Conservation (phyloP, 1,140 invertebrate genomes). For the Meteorus sp. region DNA sequence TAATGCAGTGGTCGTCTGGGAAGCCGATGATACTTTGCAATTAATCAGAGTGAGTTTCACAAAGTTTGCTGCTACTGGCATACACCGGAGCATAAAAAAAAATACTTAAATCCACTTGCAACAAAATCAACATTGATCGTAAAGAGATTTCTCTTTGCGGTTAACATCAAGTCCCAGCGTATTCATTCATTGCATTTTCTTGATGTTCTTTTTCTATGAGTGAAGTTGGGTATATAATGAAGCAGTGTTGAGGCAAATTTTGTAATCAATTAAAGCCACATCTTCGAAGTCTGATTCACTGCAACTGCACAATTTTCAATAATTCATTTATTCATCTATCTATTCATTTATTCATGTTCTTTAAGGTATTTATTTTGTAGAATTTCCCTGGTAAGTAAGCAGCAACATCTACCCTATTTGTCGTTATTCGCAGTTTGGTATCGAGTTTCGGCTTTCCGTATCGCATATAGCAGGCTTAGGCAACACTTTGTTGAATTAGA, state of each 20-base stretch:
- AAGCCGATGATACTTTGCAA: slow-evolving; percentile 2
- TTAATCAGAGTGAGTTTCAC: slow-evolving; percentile 8
- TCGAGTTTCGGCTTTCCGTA: slow-evolving; percentile 46
- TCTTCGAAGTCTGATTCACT: slow-evolving; percentile 7
- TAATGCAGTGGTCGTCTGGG: background rate
- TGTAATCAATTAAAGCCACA: slow-evolving; percentile 22
- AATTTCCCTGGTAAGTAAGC: too few species aligned
- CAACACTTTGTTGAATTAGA: slow-evolving; percentile 53
- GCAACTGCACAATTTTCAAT: background rate
- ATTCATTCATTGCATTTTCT: background rate
- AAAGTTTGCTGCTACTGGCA: slow-evolving; percentile 1
- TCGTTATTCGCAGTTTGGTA: slow-evolving; percentile 31
- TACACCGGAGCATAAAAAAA: slow-evolving; percentile 2
- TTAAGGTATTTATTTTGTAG: too few species aligned
- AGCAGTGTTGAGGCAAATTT: background rate
- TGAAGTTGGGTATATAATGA: too few species aligned
- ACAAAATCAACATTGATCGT: background rate
- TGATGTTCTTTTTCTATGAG: background rate
- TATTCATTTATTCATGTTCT: too few species aligned
- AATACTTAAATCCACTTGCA: background rate
- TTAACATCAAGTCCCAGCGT: background rate
- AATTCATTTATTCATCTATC: slow-evolving; percentile 4
- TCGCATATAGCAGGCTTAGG: slow-evolving; percentile 52
- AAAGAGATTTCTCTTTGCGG: background rate
- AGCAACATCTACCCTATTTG: too few species aligned